Percentiles rank a stretch among this genome's conserved stretches.
These are phyloP conservation scores for Craseonycteris thonglongyai DNA, from an alignment of 2,113 vertebrate genomes.

Conservation along the genomic window DNA sequence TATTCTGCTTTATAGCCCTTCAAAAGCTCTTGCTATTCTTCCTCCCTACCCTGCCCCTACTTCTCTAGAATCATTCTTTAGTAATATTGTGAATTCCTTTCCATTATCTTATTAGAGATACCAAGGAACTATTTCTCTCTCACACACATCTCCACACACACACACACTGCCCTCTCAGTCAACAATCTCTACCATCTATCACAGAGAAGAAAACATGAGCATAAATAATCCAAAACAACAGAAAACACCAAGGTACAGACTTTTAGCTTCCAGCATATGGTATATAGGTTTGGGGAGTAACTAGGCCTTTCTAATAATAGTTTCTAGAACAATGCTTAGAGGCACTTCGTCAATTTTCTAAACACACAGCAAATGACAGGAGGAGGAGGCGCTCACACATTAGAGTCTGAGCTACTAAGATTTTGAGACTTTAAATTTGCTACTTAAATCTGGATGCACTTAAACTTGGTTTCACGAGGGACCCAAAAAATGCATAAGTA, in stretches of 20 bases:
- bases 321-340: slow-evolving; percentile 2
- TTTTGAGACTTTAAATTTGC: not conserved
- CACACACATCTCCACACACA: not conserved
- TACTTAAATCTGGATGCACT: not conserved
- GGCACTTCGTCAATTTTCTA: not conserved
- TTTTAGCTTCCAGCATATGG: not conserved
- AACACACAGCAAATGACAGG: not conserved
- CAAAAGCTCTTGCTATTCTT: not conserved
- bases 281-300: not conserved
- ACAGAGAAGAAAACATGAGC: not conserved
- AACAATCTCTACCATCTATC: not conserved
- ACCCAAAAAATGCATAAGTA: not conserved
- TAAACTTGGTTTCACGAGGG: not conserved
- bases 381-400: not conserved
- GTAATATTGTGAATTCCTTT: not conserved
- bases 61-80: not conserved
- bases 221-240: not conserved
- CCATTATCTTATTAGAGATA: not conserved
- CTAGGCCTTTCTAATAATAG: not conserved
- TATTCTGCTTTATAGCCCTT: not conserved
- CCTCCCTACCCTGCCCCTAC: not conserved
- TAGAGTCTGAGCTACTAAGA: not conserved
- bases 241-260: not conserved
- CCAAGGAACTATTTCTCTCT: not conserved
- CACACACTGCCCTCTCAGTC: not conserved